Percentiles rank a stretch among this genome's conserved stretches.
These are phyloP conservation scores for Orthosia incerta DNA, from an alignment of 2,888 invertebrate species.

Conservation along the genomic window DNA sequence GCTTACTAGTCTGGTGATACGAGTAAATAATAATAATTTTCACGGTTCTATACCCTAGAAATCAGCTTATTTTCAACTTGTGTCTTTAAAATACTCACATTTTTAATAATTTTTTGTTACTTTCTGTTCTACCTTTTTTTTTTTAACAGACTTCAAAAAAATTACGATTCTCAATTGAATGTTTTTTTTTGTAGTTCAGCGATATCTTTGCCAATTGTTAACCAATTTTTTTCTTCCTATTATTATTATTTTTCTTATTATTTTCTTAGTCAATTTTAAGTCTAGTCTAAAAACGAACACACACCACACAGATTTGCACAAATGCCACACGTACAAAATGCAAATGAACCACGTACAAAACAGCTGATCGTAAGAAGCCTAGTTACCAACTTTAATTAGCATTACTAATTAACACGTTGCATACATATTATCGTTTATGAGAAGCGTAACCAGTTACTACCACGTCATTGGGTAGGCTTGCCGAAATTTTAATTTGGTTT, in stretches of 20 bases:
- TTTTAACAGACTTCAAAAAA: no score
- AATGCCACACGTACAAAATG: not conserved
- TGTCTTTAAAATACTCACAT: not conserved
- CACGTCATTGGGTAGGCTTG: not conserved
- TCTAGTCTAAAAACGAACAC: not conserved
- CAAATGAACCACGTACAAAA: conserved; percentile 15
- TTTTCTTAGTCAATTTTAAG: not conserved
- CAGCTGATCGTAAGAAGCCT: conserved; percentile 16
- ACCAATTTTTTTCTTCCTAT: not conserved
- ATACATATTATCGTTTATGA: conserved; percentile 9
- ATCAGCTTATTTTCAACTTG: not conserved
- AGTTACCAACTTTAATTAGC: conserved; percentile 40
- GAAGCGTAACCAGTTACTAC: not conserved
- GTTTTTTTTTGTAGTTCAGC: not conserved
- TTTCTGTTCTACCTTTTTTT: no score
- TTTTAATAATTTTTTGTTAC: no score
- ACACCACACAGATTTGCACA: no score
- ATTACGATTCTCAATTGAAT: no score
- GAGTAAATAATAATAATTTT: not conserved
- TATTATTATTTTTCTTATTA: no score
- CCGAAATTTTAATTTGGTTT: not conserved
- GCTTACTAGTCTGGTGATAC: not conserved
- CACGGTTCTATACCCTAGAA: not conserved
- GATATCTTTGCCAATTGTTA: not conserved
- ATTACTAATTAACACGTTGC: conserved; percentile 44